Percentiles rank a stretch among this genome's conserved stretches.
phyloP scores from a whole-genome alignment of 2,888 invertebrate species.

The Alcis repandata region DNA sequence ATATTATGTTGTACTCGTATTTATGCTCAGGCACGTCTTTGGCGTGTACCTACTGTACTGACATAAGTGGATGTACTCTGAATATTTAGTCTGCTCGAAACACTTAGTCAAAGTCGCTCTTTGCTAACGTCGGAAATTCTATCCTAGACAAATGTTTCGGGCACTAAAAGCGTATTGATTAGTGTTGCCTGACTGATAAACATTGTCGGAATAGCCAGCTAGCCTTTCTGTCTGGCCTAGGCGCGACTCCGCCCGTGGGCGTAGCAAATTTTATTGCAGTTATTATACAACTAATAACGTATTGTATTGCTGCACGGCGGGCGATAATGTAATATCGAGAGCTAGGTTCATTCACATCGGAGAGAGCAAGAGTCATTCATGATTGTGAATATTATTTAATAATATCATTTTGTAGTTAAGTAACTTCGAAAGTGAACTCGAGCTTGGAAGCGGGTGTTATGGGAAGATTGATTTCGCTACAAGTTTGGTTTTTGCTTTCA shows the following conservation, averaged over 20 bases:
- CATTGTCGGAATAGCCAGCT: constrained; percentile 55
- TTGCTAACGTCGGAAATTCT: constrained; percentile 48
- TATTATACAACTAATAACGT: constrained; percentile 57
- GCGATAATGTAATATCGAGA: constrained; percentile 59
- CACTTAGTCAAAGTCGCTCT: constrained; percentile 18
- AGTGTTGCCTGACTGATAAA: constrained; percentile 63
- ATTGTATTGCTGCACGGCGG: constrained; percentile 52
- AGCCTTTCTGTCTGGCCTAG: constrained; percentile 56
- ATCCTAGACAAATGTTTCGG: constrained; percentile 58
- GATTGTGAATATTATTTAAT: constrained; percentile 47
- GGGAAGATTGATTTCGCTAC: constrained; percentile 20
- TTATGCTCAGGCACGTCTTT: constrained; percentile 4
- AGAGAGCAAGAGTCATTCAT: constrained; percentile 55
- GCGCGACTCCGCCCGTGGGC: constrained; percentile 55
- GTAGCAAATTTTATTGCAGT: constrained; percentile 58
- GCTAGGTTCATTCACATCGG: constrained; percentile 65
- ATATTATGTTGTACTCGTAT: too few relatives aligned
- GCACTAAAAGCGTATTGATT: constrained; percentile 73
- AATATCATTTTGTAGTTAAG: constrained; percentile 38
- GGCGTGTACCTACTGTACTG: background rate
- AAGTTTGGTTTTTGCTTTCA: constrained; percentile 19
- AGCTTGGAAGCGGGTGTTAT: constrained; percentile 18
- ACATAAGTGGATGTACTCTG: background rate
- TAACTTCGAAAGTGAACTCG: constrained; percentile 44
- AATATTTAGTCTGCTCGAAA: constrained; percentile 16